Conservation (phyloP, 2,888 invertebrate genomes). For the Heteromurus nitidus region DNA sequence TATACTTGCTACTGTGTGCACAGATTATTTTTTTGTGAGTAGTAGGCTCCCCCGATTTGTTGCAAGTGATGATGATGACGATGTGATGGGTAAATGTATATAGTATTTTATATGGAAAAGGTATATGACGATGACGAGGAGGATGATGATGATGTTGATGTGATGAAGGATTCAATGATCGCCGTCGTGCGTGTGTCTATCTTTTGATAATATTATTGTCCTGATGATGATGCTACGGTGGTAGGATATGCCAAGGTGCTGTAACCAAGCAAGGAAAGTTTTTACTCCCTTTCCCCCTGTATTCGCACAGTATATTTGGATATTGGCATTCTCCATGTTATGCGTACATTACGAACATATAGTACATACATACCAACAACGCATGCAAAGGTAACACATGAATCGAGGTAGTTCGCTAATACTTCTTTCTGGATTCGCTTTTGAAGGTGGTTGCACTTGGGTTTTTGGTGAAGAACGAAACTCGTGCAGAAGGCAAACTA, state of each 20-base stretch:
- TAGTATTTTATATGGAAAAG: neutral
- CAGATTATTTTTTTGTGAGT: no score
- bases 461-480: neutral
- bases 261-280: constrained; percentile 15
- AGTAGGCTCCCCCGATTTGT: no score
- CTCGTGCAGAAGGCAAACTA: constrained; percentile 11
- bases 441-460: constrained; percentile 19
- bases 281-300: neutral
- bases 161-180: constrained; percentile 19
- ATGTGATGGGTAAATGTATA: no score
- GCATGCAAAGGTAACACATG: constrained; percentile 8
- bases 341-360: no score
- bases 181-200: neutral
- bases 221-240: neutral
- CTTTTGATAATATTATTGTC: constrained; percentile 9
- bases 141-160: constrained; percentile 7
- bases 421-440: constrained; percentile 8
- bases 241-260: neutral
- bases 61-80: no score
- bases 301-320: neutral
- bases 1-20: no score
- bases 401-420: constrained; percentile 8
- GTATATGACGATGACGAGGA: neutral
- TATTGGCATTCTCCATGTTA: neutral
- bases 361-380: neutral